These are phyloP conservation scores for Neelides folsomi DNA, from an alignment of 2,888 invertebrate genomes.

Conservation along the genomic window DNA sequence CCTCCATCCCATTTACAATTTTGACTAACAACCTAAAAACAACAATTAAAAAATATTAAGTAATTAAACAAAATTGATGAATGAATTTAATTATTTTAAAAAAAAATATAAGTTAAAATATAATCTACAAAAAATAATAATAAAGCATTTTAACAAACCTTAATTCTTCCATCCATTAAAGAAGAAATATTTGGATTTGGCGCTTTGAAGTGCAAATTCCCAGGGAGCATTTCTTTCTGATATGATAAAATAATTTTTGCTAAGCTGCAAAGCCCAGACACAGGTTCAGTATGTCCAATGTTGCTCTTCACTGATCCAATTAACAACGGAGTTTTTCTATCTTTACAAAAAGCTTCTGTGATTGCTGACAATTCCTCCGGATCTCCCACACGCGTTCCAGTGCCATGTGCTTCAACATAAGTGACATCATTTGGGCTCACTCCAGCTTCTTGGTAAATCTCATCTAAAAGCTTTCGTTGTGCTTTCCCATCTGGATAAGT, in stretches of 20 bases:
- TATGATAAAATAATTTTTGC: constrained; percentile 44
- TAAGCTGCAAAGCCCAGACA: constrained; percentile 66
- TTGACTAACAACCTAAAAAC: constrained; percentile 5
- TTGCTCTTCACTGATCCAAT: constrained; percentile 95
- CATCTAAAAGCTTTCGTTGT: constrained; percentile 38
- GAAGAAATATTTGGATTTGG: constrained; percentile 86
- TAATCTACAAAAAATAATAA: no score
- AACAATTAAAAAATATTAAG: background rate
- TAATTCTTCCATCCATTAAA: constrained; percentile 67
- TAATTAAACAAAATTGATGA: no score
- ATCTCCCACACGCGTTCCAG: constrained; percentile 93
- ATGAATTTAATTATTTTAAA: no score
- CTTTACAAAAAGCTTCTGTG: constrained; percentile 74
- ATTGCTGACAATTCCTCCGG: constrained; percentile 93
- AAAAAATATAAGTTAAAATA: no score
- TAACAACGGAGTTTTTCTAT: constrained; percentile 59
- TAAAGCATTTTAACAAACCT: constrained; percentile 45
- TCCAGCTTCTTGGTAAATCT: constrained; percentile 46
- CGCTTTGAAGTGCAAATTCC: constrained; percentile 68
- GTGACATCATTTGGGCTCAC: constrained; percentile 66
- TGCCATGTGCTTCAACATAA: constrained; percentile 95
- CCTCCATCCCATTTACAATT: background rate
- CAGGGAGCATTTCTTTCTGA: no score
- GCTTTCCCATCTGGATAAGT: constrained; percentile 27
- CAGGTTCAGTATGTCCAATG: constrained; percentile 82